These are phyloP conservation scores for Geococcyx californianus DNA, from an alignment of 2,113 vertebrate species.

Conservation along the genomic window DNA sequence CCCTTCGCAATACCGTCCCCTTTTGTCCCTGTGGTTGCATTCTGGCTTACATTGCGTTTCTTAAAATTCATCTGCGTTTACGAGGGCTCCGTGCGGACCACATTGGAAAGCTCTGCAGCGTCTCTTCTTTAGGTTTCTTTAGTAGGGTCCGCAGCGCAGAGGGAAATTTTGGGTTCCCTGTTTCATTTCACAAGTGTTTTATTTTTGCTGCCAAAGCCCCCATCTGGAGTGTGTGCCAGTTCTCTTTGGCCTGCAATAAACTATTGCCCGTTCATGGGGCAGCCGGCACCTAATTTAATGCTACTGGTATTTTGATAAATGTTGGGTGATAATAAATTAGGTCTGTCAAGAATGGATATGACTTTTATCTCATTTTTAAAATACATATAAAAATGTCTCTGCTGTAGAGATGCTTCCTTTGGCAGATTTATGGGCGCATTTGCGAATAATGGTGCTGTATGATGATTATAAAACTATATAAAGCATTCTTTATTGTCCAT, in stretches of 20 bases:
- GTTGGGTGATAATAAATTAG: slow-evolving; percentile 37
- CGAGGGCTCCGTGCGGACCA: neutral
- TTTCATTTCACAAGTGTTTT: neutral
- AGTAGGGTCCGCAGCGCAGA: neutral
- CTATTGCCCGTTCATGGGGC: neutral
- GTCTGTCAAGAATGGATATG: slow-evolving; percentile 24
- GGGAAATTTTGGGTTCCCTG: neutral
- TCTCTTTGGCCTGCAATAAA: neutral
- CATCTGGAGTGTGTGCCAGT: neutral
- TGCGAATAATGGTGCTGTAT: slow-evolving; percentile 29
- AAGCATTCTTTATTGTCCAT: slow-evolving; percentile 59
- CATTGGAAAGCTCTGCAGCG: neutral
- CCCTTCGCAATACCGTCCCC: neutral
- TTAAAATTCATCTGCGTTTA: neutral
- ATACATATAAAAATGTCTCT: slow-evolving; percentile 38
- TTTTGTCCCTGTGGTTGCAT: neutral
- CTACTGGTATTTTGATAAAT: slow-evolving; percentile 33
- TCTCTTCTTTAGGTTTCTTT: neutral
- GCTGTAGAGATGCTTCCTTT: slow-evolving; percentile 21
- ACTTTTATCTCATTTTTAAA: slow-evolving; percentile 38
- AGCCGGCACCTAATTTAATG: neutral
- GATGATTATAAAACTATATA: slow-evolving; percentile 61
- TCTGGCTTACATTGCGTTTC: neutral
- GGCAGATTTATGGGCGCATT: slow-evolving; percentile 53
- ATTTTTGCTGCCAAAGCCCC: neutral